A percentile compares a stretch with the other conserved stretches of the same genome.
phyloP scores from a whole-genome alignment of 2,888 invertebrate species.

The Spodoptera picta region DNA sequence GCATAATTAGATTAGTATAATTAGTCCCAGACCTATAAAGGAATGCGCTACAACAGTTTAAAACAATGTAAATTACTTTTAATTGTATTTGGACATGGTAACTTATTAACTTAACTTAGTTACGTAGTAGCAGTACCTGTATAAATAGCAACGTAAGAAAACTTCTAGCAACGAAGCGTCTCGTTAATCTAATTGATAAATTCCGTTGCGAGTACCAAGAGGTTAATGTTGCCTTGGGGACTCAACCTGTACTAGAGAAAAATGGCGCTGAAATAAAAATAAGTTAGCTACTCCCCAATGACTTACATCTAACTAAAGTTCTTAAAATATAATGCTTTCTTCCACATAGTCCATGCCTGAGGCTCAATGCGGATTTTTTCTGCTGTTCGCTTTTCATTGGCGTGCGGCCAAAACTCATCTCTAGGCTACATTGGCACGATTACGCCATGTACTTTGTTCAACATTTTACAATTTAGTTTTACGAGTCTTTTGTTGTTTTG shows the following conservation, averaged over 20 bases:
- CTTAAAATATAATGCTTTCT: constrained; percentile 28
- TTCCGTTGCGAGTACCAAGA: constrained; percentile 24
- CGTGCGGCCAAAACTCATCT: constrained; percentile 56
- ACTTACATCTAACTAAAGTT: constrained; percentile 31
- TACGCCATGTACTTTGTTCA: constrained; percentile 44
- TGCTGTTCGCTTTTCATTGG: constrained; percentile 53
- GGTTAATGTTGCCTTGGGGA: constrained; percentile 38
- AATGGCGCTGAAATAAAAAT: constrained; percentile 42
- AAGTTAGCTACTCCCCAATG: constrained; percentile 26
- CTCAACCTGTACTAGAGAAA: constrained; percentile 27
- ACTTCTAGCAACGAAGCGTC: constrained; percentile 11
- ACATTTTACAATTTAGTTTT: constrained; percentile 54
- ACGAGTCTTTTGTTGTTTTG: constrained; percentile 41
- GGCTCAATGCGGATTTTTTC: constrained; percentile 48
- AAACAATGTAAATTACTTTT: background rate
- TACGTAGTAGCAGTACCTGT: background rate
- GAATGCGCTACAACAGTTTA: background rate
- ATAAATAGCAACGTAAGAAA: constrained; percentile 7
- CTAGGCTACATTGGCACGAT: constrained; percentile 56
- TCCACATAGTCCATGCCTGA: constrained; percentile 32
- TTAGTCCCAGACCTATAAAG: too few relatives aligned
- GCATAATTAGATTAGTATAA: too few relatives aligned
- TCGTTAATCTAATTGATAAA: constrained; percentile 38
- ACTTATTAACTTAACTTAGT: background rate
- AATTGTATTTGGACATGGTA: constrained; percentile 7